Conservation (phyloP, 2,113 vertebrate genomes). For the Noctilio leporinus region DNA sequence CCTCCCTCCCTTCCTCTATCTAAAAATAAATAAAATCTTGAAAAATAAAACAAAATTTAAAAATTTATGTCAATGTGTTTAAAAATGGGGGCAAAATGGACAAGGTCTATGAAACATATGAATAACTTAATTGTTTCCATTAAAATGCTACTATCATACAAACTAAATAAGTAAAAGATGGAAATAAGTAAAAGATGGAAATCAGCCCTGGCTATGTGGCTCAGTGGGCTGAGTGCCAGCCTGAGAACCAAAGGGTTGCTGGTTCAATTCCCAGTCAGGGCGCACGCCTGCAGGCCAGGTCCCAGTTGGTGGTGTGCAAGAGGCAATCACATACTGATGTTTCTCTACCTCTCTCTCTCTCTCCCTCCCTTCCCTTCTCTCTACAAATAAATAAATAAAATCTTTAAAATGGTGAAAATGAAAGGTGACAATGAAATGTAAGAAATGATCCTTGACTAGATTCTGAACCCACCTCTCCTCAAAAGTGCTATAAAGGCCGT, state of each 20-base stretch:
- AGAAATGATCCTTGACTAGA: neutral
- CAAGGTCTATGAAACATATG: neutral
- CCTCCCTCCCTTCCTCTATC: too few species aligned
- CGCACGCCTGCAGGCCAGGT: neutral
- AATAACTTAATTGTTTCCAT: neutral
- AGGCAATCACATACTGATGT: too few species aligned
- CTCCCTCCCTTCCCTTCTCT: too few species aligned
- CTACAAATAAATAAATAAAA: neutral
- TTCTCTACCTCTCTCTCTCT: too few species aligned
- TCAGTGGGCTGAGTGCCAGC: too few species aligned
- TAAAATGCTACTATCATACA: neutral
- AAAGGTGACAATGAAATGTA: neutral
- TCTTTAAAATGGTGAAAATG: too few species aligned
- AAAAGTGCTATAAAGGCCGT: neutral
- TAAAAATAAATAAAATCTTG: too few species aligned
- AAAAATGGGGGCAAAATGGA: neutral
- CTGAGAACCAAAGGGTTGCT: too few species aligned
- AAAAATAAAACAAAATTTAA: neutral
- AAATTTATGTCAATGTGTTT: neutral
- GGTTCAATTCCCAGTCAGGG: neutral
- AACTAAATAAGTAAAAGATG: too few species aligned
- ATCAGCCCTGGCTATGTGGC: too few species aligned
- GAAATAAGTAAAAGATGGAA: too few species aligned
- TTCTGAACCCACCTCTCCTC: neutral
- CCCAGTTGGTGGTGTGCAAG: too few species aligned